Evolutionary conservation across 2,888 invertebrate genomes (phyloP), one percentile per base, ranked within the genome.

Genomic region (Oligia latruncula): DNA sequence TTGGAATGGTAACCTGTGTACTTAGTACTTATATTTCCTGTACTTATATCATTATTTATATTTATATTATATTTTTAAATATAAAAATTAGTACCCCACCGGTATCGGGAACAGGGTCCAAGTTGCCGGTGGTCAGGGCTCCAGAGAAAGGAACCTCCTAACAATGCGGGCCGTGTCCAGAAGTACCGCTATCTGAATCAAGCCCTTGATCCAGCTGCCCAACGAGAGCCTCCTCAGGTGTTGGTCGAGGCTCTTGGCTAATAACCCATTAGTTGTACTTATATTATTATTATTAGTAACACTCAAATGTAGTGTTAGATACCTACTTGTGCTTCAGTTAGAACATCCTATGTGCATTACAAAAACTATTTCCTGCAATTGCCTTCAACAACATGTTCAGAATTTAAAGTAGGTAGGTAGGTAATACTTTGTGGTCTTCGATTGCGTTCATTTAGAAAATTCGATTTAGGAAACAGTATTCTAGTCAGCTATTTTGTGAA

Each of bases 281-380:
- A 35, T 35, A 35, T 35, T 35, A 64, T 40, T 40, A 35, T 78
- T 67, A 23, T 60, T 67, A 68, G 43, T 40, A n/a, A 60, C 5
- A 29, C n/a, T 23, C 6, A 68, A 64, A 64, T 49, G 29, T 40
- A 29, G 40, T 83, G 62, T 64, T 71, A 62, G 62, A 40, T 70
- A 52, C 29, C 29, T 15, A 73, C 46, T 74, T 35, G 58, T 49
- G 60, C 52, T 67, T 64, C 58, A 52, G 43, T 70, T 43, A 78
- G 64, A 85, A 66, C 29, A 52, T 58, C 40, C 68, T 64, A 49
- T 71, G 66, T 67, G 87, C 77, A 87, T 85, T 75, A 75, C 66
- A 87, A 84, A 64, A 71, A 29, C 80, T 60, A 73, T 77, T 85
- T 85, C 85, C 72, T 55, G 52, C 84, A 80, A 87, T 85, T 84